Percentiles rank a stretch among this genome's conserved stretches.
phyloP scores from a whole-genome alignment of 2,888 invertebrate species.

The Gortyna flavago region DNA sequence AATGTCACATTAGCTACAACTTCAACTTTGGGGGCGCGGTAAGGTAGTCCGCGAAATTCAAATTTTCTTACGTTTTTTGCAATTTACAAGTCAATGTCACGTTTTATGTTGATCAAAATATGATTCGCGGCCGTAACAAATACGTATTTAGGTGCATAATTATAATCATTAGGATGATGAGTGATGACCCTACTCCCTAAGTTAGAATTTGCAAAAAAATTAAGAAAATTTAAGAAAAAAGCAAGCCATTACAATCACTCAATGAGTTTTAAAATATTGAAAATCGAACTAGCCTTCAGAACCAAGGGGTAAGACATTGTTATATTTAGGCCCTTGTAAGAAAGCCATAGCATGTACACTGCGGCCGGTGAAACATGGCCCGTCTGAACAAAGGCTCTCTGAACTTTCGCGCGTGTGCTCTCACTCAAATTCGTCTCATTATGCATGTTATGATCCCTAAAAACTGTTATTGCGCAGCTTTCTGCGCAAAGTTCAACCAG shows the following conservation, averaged over 20 bases:
- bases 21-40: too few relatives aligned
- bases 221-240: background rate
- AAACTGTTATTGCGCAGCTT: background rate
- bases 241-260: too few relatives aligned
- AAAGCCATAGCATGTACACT: background rate
- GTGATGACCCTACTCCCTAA: too few relatives aligned
- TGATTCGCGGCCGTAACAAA: too few relatives aligned
- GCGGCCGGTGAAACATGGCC: background rate
- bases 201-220: too few relatives aligned
- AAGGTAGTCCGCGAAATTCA: too few relatives aligned
- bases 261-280: background rate
- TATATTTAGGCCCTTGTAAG: background rate
- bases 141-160: too few relatives aligned
- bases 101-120: too few relatives aligned
- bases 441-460: background rate
- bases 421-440: background rate
- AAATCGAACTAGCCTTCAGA: background rate
- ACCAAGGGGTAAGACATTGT: background rate
- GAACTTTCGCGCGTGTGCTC: background rate
- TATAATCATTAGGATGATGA: too few relatives aligned
- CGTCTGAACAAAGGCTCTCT: background rate
- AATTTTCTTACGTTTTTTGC: too few relatives aligned
- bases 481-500: background rate
- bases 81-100: too few relatives aligned
- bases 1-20: conserved; percentile 1